phyloP scores from a whole-genome alignment of 2,113 vertebrate genomes.

The Pungitius pungitius region DNA sequence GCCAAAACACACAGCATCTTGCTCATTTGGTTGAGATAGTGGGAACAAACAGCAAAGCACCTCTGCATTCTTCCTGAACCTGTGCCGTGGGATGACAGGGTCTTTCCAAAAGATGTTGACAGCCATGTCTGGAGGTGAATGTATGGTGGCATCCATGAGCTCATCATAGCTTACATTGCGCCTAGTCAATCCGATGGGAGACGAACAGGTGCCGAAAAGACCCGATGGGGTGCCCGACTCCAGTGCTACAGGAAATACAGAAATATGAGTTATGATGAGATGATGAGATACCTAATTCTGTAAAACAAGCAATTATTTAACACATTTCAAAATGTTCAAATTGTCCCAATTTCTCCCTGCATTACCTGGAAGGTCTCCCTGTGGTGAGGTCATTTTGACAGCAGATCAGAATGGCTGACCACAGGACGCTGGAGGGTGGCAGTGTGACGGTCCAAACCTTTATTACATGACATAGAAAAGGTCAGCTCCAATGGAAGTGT shows the following conservation, averaged over 20 bases:
- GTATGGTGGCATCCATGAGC: slow-evolving; percentile 86
- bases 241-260: slow-evolving; percentile 54
- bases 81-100: slow-evolving; percentile 89
- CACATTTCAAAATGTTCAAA: background rate
- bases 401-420: slow-evolving; percentile 4
- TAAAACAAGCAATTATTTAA: background rate
- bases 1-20: slow-evolving; percentile 1
- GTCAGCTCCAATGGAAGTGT: background rate
- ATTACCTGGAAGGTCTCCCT: slow-evolving; percentile 74
- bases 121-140: slow-evolving; percentile 86
- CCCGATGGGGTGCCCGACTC: slow-evolving; percentile 68
- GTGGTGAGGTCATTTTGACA: slow-evolving; percentile 66
- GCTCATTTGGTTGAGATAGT: background rate
- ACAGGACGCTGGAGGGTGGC: background rate
- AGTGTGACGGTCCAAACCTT: slow-evolving; percentile 16
- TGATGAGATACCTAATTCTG: background rate
- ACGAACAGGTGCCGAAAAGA: slow-evolving; percentile 81
- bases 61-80: slow-evolving; percentile 85
- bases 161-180: slow-evolving; percentile 90
- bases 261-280: too few relatives aligned
- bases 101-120: slow-evolving; percentile 86
- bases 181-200: slow-evolving; percentile 84
- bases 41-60: slow-evolving; percentile 64
- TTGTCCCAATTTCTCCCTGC: background rate
- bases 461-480: slow-evolving; percentile 27